Base-by-base conservation (phyloP, 2,888 invertebrate genomes). In the Spisula solida region DNA sequence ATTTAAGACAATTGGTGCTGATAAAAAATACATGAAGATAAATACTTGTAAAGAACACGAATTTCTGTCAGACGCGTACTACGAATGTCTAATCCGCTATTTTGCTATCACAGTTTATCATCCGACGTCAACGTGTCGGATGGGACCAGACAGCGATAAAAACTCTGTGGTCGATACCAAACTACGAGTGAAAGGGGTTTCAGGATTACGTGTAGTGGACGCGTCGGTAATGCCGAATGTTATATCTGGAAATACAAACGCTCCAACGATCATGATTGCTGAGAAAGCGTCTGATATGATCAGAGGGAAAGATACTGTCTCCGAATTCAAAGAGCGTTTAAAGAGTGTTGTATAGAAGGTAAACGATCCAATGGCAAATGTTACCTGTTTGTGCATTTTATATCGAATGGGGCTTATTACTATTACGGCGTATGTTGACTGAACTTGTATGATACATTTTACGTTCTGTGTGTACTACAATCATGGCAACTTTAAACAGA, bases 221-320 rank as follows among this genome's bases (percentile, higher is more conserved):
- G 89, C 89, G 8, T 89, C 89, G 2, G 51, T 89, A 4, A 89
- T 89, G 87, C 89, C 89, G 16, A 85, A 78, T 51, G 20, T 89
- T 6, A 47, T 85, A 0, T 89, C 89, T 0, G 89, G 89, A 47
- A 89, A 89, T 29, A 89, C 89, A 10, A 89, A 89, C 41, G 86
- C 86, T 20, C 90, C 90, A 14, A 85, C 85, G 31, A 91, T 91
- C 18, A 91, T 91, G 90, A 87, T 91, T 55, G 90, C 88, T 14
- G 90, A 91, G 56, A 89, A 91, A 41, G 90, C 88, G 10, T 88
- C 87, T 4, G 90, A 88, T 66, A 81, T 90, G 47, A 90, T 90
- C 6, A 31, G 56, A 14, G 88, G 88, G 16, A 88, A 56, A 66
- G 85, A 91, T 34, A 85, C 82, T 29, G 85, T 87, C 14, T 12